Conservation (phyloP, 2,888 invertebrate genomes). For the Heterodera filipjevi region DNA sequence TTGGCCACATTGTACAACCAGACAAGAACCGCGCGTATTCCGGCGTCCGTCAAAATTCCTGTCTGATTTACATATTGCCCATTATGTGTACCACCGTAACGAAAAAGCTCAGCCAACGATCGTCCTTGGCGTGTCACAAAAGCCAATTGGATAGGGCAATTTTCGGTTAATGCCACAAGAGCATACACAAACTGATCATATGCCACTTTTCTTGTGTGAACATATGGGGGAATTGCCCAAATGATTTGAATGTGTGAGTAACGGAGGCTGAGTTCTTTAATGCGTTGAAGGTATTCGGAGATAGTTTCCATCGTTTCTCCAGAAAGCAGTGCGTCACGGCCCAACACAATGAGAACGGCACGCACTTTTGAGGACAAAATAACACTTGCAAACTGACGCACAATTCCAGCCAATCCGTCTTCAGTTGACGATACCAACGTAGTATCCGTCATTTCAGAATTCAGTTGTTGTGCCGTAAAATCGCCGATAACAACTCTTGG, state of each 20-base stretch:
- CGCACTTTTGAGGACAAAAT: conserved; percentile 2
- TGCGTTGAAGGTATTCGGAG: not conserved
- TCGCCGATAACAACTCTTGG: conserved; percentile 4
- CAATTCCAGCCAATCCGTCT: not conserved
- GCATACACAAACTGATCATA: not conserved
- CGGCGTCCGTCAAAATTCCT: not conserved
- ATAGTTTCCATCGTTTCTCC: conserved; percentile 20
- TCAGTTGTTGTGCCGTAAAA: not conserved
- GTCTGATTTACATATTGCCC: not conserved
- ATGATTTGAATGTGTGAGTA: not conserved
- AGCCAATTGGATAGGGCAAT: not conserved
- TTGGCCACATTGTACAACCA: conserved; percentile 1
- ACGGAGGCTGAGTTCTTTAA: not conserved
- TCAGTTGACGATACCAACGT: not conserved
- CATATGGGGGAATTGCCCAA: conserved; percentile 6
- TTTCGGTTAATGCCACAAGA: not conserved
- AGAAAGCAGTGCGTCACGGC: not conserved
- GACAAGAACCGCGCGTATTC: not conserved
- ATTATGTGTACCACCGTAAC: not conserved
- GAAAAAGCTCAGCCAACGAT: not conserved
- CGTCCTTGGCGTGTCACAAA: not conserved
- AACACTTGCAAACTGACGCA: not conserved
- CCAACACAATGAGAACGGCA: not conserved
- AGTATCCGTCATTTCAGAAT: not conserved
- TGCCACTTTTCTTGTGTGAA: not conserved